These are phyloP conservation scores for Agrochola lota DNA, from an alignment of 2,888 invertebrate species.

Conservation along the genomic window DNA sequence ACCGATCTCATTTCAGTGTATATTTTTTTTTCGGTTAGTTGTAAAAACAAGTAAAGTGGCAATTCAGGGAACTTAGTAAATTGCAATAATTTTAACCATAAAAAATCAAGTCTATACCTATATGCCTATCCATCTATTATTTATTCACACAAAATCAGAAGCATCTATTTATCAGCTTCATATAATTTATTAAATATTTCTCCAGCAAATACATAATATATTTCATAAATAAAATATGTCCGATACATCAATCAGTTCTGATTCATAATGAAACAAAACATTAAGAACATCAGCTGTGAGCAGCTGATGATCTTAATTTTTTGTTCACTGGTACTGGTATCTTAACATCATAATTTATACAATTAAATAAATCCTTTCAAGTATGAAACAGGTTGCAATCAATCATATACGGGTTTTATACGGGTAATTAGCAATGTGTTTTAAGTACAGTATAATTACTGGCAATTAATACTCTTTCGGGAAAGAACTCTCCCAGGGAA, in stretches of 20 bases:
- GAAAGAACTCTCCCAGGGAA: no score
- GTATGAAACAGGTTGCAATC: constrained; percentile 1
- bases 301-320: no score
- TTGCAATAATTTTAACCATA: no score
- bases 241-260: constrained; percentile 19
- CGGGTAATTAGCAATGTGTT: constrained; percentile 6
- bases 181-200: neutral
- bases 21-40: neutral
- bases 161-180: neutral
- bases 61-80: neutral
- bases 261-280: constrained; percentile 43
- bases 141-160: neutral
- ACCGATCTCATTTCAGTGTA: neutral
- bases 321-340: no score
- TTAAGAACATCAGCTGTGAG: constrained; percentile 21
- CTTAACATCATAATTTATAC: constrained; percentile 32
- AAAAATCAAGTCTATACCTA: neutral
- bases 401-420: constrained; percentile 16
- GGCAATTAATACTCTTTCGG: no score
- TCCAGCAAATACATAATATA: constrained; percentile 22
- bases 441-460: neutral
- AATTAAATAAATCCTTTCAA: constrained; percentile 44
- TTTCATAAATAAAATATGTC: constrained; percentile 41
- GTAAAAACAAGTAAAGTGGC: neutral
- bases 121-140: neutral